Conservation (phyloP, 2,113 vertebrate genomes). For the Junco hyemalis region DNA sequence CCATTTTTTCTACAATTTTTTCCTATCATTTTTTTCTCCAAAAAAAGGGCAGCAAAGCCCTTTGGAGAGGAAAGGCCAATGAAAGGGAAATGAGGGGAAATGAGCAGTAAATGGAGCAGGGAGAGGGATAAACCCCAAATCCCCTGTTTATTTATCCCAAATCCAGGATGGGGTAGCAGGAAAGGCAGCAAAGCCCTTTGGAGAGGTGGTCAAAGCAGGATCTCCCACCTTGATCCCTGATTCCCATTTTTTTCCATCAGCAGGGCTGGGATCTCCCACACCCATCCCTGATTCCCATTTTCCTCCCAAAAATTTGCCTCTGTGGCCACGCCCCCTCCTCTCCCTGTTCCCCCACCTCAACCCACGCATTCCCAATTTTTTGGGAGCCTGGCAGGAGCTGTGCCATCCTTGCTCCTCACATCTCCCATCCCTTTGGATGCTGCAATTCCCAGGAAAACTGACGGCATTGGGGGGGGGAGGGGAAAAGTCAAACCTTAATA, state of each 20-base stretch:
- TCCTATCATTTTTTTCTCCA: too few relatives aligned
- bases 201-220: too few relatives aligned
- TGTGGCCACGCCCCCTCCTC: rapidly evolving
- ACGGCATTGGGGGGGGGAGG: rapidly evolving
- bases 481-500: constrained; percentile 2
- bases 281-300: rapidly evolving
- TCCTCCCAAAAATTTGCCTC: rapidly evolving
- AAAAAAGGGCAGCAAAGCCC: too few relatives aligned
- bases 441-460: background rate
- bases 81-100: too few relatives aligned
- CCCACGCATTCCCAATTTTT: rapidly evolving
- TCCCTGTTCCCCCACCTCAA: background rate
- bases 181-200: too few relatives aligned
- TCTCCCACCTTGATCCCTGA: background rate
- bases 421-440: background rate
- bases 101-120: too few relatives aligned
- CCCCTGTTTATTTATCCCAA: too few relatives aligned
- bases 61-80: too few relatives aligned
- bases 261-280: background rate
- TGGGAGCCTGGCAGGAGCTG: rapidly evolving
- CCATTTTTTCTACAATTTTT: background rate
- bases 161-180: too few relatives aligned
- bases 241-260: background rate
- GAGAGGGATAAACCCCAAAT: too few relatives aligned
- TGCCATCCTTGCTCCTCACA: rapidly evolving